These are phyloP conservation scores for Pantala flavescens DNA, from an alignment of 1,140 invertebrate species.

Conservation along the genomic window DNA sequence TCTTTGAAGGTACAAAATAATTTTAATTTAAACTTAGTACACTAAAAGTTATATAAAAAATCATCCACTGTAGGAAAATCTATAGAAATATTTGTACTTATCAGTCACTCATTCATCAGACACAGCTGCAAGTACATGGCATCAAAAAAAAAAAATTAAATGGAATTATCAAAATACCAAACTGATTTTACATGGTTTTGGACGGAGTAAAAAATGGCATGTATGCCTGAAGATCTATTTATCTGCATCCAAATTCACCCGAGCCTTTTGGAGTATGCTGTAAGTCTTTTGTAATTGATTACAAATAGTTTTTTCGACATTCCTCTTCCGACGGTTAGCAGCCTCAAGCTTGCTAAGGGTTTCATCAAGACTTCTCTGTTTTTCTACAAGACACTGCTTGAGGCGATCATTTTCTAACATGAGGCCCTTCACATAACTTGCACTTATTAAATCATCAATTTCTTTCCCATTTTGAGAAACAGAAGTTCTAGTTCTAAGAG, in stretches of 20 bases:
- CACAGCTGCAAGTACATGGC: not conserved
- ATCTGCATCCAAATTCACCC: slow-evolving; percentile 22
- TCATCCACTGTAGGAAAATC: not conserved
- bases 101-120: not conserved
- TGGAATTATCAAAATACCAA: not conserved
- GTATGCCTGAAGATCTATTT: slow-evolving; percentile 11
- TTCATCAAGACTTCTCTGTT: slow-evolving; percentile 21
- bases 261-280: slow-evolving; percentile 23
- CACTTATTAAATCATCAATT: slow-evolving; percentile 21
- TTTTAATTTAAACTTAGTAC: no score
- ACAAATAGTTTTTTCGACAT: slow-evolving; percentile 25
- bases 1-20: no score
- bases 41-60: not conserved
- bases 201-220: not conserved
- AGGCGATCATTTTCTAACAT: slow-evolving; percentile 22
- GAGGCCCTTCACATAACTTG: slow-evolving; percentile 15
- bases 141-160: not conserved
- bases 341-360: slow-evolving; percentile 20
- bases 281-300: slow-evolving; percentile 26
- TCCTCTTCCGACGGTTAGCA: slow-evolving; percentile 24
- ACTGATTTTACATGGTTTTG: not conserved
- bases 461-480: not conserved
- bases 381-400: slow-evolving; percentile 18
- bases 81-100: not conserved
- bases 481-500: not conserved